Evolutionary conservation across 2,113 vertebrate species (phyloP).

Genomic region (Malurus alboscapulatus): DNA sequence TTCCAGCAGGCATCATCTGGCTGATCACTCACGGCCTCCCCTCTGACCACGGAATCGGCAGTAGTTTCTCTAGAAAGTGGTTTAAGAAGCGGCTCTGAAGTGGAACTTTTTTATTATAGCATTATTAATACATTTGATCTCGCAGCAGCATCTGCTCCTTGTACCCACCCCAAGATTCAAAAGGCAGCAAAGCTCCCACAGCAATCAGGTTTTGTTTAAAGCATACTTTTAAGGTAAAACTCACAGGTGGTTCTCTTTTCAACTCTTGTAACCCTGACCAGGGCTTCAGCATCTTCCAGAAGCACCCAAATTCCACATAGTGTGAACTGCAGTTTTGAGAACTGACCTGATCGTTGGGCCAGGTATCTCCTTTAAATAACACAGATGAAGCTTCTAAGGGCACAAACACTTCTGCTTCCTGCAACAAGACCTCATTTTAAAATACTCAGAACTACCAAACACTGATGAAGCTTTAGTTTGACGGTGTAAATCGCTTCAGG

Average conservation of each 20-base stretch:
- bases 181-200: conserved; percentile 61
- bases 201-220: background rate
- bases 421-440: background rate
- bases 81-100: background rate
- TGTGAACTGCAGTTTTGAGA: background rate
- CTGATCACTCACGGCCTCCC: background rate
- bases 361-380: background rate
- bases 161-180: background rate
- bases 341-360: background rate
- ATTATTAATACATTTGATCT: conserved; percentile 24
- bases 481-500: background rate
- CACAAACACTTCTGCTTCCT: background rate
- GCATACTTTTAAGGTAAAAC: background rate
- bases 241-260: background rate
- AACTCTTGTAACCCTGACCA: background rate
- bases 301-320: background rate
- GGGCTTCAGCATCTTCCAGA: background rate
- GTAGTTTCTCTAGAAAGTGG: background rate
- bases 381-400: background rate
- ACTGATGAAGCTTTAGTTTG: background rate
- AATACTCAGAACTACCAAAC: background rate
- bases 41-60: rapidly evolving
- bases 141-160: background rate
- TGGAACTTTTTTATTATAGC: background rate
- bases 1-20: background rate